Evolutionary conservation across 1,140 invertebrate species (phyloP).

Genomic region (Brevipalpus yothersi): DNA sequence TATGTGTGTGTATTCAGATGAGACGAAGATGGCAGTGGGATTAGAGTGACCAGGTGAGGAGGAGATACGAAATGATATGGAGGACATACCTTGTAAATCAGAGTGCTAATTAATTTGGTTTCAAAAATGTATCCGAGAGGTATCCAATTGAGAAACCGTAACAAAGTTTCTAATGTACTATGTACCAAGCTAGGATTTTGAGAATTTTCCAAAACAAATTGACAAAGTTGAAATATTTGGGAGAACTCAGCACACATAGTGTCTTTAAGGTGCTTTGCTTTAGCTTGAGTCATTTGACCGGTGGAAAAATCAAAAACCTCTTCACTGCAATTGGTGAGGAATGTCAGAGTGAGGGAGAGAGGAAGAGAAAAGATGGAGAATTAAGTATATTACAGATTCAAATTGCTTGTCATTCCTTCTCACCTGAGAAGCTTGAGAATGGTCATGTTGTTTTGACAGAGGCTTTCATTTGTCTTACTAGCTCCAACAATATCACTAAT

Average conservation of each 20-base stretch:
- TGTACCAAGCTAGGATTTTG: constrained; percentile 80
- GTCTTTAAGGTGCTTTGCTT: constrained; percentile 96
- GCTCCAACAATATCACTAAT: constrained; percentile 96
- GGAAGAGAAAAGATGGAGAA: constrained; percentile 3
- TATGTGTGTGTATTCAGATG: no score
- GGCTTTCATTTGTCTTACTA: constrained; percentile 90
- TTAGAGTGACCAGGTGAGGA: no score
- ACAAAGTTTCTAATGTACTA: constrained; percentile 77
- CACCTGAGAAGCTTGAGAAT: constrained; percentile 75
- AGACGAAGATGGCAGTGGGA: no score
- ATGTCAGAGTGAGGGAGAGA: constrained; percentile 8
- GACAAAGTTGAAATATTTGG: constrained; percentile 89
- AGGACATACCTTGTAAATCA: constrained; percentile 57
- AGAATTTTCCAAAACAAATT: constrained; percentile 92
- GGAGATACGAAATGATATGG: no score
- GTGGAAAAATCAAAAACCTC: constrained; percentile 97
- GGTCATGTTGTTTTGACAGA: constrained; percentile 98
- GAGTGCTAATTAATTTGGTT: constrained; percentile 78
- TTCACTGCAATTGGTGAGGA: constrained; percentile 32
- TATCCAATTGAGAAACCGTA: constrained; percentile 97
- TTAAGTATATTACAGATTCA: constrained; percentile 1
- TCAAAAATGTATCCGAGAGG: constrained; percentile 98
- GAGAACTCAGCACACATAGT: constrained; percentile 99
- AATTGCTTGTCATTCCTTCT: not conserved
- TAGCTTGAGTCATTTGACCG: constrained; percentile 93